Percentiles rank a stretch among this genome's conserved stretches.
phyloP scores from a whole-genome alignment of 1,140 invertebrate species.

The Caenorhabditis briggsae region DNA sequence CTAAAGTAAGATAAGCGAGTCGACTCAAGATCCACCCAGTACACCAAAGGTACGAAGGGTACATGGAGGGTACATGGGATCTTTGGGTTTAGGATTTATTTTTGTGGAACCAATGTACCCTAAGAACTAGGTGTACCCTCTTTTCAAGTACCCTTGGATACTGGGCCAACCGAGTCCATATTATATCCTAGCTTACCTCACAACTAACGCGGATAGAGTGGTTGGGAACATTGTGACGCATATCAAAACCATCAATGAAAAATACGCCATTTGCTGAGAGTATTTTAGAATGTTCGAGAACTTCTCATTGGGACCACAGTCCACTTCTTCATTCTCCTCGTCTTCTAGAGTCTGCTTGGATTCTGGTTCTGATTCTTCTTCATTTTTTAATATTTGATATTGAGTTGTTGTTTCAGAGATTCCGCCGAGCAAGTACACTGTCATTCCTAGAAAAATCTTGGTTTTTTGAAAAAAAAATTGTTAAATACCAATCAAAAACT shows the following conservation, averaged over 20 bases:
- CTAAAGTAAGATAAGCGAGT: too few species aligned
- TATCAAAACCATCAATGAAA: background rate
- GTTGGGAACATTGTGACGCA: background rate
- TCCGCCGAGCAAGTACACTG: background rate
- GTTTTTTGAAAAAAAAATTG: background rate
- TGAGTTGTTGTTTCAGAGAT: background rate
- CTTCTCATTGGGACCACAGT: slow-evolving; percentile 17
- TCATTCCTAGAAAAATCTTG: background rate
- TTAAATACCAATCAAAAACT: slow-evolving; percentile 1
- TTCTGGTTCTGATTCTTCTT: slow-evolving; percentile 9
- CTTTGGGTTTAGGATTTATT: too few species aligned
- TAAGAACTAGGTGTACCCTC: too few species aligned
- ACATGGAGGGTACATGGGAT: too few species aligned
- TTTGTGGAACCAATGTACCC: too few species aligned
- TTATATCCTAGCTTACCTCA: background rate
- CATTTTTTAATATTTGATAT: background rate
- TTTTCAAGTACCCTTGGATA: too few species aligned
- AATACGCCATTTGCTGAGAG: background rate
- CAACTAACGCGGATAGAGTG: background rate
- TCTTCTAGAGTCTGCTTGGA: background rate
- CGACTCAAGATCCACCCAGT: too few species aligned
- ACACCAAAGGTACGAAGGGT: too few species aligned
- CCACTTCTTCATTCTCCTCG: background rate
- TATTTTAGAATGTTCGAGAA: background rate
- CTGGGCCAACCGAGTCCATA: too few species aligned